Evolutionary conservation across 2,113 vertebrate genomes (phyloP).

Genomic region (Mesocricetus auratus): DNA sequence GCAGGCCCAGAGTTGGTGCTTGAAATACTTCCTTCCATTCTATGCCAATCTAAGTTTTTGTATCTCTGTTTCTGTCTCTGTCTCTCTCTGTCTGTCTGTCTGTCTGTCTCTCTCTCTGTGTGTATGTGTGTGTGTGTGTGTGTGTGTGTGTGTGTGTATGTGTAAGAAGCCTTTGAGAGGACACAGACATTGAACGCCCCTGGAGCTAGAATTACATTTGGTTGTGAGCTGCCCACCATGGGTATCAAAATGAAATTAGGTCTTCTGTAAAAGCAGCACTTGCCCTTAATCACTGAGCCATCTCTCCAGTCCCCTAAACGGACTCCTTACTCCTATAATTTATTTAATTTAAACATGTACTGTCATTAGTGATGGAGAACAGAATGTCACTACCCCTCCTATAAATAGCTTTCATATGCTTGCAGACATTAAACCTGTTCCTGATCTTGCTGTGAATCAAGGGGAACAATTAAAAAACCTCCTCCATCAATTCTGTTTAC

Average conservation of each 20-base stretch:
- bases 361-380: conserved; percentile 12
- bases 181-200: neutral
- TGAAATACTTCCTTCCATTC: neutral
- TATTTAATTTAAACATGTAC: conserved; percentile 36
- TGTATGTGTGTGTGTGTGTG: neutral
- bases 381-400: neutral
- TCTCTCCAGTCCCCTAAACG: neutral
- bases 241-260: neutral
- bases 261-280: neutral
- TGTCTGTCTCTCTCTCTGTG: neutral
- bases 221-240: neutral
- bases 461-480: neutral
- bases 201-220: neutral
- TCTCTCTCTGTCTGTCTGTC: neutral
- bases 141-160: neutral
- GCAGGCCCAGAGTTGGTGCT: neutral
- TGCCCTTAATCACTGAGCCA: neutral
- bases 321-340: conserved; percentile 12
- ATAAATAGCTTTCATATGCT: neutral
- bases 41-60: neutral
- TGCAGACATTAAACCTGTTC: neutral
- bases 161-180: no score
- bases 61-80: neutral
- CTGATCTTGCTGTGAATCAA: neutral
- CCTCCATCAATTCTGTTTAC: neutral